Evolutionary conservation across 2,888 invertebrate species (phyloP).

Genomic region (Brachypalpus laphriformis): DNA sequence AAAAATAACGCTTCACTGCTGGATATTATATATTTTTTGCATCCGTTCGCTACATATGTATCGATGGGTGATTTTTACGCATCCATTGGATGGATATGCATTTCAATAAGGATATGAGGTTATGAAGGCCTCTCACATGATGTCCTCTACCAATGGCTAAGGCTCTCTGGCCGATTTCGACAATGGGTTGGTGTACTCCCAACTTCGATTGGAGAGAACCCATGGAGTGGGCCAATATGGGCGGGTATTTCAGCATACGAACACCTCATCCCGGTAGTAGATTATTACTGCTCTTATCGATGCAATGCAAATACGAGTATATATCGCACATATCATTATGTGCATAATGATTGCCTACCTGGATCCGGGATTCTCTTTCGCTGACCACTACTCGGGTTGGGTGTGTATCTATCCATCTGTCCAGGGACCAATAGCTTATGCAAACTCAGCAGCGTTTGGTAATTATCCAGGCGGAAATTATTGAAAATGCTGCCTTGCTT

Average conservation of each 20-base stretch:
- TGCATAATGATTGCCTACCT: conserved; percentile 45
- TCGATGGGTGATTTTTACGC: too few relatives aligned
- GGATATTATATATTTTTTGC: conserved; percentile 30
- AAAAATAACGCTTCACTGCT: conserved; percentile 69
- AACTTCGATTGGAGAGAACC: conserved; percentile 28
- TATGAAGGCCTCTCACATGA: conserved; percentile 10
- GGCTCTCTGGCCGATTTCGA: conserved; percentile 61
- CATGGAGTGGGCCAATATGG: conserved; percentile 57
- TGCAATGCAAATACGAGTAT: conserved; percentile 17
- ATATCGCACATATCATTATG: conserved; percentile 14
- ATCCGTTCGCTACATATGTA: neutral
- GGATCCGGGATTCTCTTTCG: neutral
- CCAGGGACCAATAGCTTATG: neutral
- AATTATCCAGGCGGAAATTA: conserved; percentile 66
- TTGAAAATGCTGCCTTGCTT: conserved; percentile 55
- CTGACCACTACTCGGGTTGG: neutral
- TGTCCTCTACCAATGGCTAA: conserved; percentile 57
- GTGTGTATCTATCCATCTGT: neutral
- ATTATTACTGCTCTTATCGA: conserved; percentile 40
- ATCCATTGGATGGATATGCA: conserved; percentile 35
- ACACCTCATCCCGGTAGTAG: conserved; percentile 16
- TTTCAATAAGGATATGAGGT: conserved; percentile 4
- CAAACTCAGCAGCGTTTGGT: conserved; percentile 49
- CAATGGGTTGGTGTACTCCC: conserved; percentile 46
- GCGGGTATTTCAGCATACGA: conserved; percentile 30